Base-by-base conservation (phyloP, 2,113 vertebrate species). In the Atlantisia rogersi region DNA sequence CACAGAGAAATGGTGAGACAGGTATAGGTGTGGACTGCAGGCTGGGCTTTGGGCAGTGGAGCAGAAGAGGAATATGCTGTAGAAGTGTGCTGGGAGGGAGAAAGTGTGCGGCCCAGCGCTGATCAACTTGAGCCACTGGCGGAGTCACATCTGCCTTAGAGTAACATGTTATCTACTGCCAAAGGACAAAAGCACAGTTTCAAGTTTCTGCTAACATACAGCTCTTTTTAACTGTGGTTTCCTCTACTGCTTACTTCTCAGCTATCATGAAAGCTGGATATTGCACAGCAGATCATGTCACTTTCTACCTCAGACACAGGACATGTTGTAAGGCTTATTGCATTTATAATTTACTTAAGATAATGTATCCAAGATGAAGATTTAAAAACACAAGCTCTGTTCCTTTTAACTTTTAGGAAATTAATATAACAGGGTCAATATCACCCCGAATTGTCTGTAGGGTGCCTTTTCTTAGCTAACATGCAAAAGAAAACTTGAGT, bases 1-100 rank as follows among this genome's bases (percentile, higher is more conserved):
- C 11, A 29, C 39, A 73, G 44, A 62, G 50, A 74, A 55, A 13
- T 31, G 4, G 11, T 21, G 35, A 28, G 69, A 35, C 10, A 31
- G 40, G 62, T 31, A 20, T 1, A 21, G 12, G 5, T 16, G 15
- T 2, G 6, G 59, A 59, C 16, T 55, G 69, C 5, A 26, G 42
- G 18, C 1, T 50, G 35, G 6, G 21, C 35, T 74, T 39, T 17
- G 14, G 50, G 56, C 7, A 64, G 39, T 15, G 39, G 31, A 39
- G 55, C 50, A 52, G 55, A 85, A 70, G 32, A 13, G 24, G 26
- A 35, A 58, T 35, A 39, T 0, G 0, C 7, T 7, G 2, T 0
- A 26, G 42, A n/a, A 82, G 26, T 64, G 25, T 48, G 11, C 12
- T 2, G 7, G 10, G 21, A 77, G 32, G 42, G n/a, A 55, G 7